Evolutionary conservation across 2,797 vertebrate genomes (phyloP), one percentile per base, ranked within the genome.

Genomic region (Rhynchonycteris naso): DNA sequence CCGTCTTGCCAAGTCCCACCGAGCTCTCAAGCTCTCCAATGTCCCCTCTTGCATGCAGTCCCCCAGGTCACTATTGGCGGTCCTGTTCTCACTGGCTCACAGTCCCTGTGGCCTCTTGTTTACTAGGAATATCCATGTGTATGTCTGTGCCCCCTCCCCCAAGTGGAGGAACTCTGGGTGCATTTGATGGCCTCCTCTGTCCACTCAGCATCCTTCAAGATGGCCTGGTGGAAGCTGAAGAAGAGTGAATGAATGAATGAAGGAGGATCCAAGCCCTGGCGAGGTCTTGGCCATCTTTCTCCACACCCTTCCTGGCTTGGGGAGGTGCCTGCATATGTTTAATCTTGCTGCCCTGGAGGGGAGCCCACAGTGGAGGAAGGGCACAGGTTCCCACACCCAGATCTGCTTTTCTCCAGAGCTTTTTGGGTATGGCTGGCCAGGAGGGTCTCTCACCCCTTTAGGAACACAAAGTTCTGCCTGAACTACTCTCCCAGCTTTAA

Each of bases 391-490:
- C 65, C 5, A 13, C 5, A 54, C 30, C 0, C 15, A 69, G 81
- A 58, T 16, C 16, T 1, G 0, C 47, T 58, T 81, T 74, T 4
- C 58, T 72, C 33, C 0, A 13, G 81, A 75, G 52, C 18, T 43
- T 3, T 2, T 35, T 2, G 1, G 33, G 35, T 33, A n/a, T 2
- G 7, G 52, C 47, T 33, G 52, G 52, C 22, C 11, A 0, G 12
- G 59, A 66, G 14, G 38, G 9, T 43, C 58, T 56, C 61, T 52
- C 19, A 13, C 16, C 11, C 69, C 24, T 89, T 59, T 14, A 30
- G 58, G 85, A 90, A 94, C 52, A 71, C 9, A 0, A 74, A 30
- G 26, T 74, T 87, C 78, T 89, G 84, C 19, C 43, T 14, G 58
- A 16, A 56, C 12, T 12, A 33, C 47, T 69, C 79, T 63, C 56